Evolutionary conservation across 1,140 invertebrate genomes (phyloP), one percentile per base, ranked within the genome.

Genomic region (Acromyrmex echinatior): DNA sequence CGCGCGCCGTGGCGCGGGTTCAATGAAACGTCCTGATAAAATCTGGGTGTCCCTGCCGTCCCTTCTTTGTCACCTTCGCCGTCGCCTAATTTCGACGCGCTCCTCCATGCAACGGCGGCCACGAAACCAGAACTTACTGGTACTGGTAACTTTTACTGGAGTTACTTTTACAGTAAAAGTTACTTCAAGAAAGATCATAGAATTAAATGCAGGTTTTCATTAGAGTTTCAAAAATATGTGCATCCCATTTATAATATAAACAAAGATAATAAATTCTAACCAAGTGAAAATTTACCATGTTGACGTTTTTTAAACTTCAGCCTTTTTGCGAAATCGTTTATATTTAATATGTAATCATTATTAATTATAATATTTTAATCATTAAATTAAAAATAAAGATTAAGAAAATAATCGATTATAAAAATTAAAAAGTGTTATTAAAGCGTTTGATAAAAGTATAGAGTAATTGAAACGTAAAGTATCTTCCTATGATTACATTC

Each of bases 11-110:
- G 60, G 18, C 35, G 56, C 70, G 56, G 14, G 70, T 76, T 84
- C 80, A 74, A 84, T 62, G 70, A 76, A 84, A 76, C 14, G 39
- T 76, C 14, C 39, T 18, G 70, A 84, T 84, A 84, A 84, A 84
- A 82, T 82, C 80, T 78, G 16, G 7, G 63, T 51, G 31, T 56
- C 49, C 28, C 77, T 35, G 16, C 4, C 51, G 7, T 25, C 14
- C 53, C 14, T n/a, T 21, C 21, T 28, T 45, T 31, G 31, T 84
- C 56, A 28, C 56, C 28, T 71, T 49, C 45, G 21, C 18, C 51
- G 49, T 9, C n/a, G 7, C 39, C 25, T 74, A 73, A 84, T 74
- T 84, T 68, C 31, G 14, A 12, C 53, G 18, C 53, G 35, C 7
- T 31, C 39, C 18, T 81, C 0, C 66, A 6, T 14, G 7, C 31